Percentiles rank a stretch among this genome's conserved stretches.
phyloP scores from a whole-genome alignment of 2,888 invertebrate genomes.

The Diaphora mendica region DNA sequence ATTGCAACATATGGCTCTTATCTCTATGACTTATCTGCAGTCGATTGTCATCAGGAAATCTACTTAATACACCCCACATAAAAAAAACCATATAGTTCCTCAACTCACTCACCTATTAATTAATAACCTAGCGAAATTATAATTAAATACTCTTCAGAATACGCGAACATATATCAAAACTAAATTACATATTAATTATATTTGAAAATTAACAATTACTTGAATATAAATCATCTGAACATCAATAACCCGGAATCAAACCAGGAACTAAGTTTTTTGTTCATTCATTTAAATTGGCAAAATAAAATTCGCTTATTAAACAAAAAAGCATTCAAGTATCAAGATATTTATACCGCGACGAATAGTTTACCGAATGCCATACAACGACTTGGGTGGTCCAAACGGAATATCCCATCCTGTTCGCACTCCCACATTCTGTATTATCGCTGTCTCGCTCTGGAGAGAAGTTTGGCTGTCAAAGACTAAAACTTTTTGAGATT shows the following conservation, averaged over 20 bases:
- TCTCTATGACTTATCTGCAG: too few species aligned
- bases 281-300: conserved; percentile 34
- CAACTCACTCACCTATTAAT: neutral
- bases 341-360: conserved; percentile 65
- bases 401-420: conserved; percentile 50
- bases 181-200: neutral
- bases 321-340: conserved; percentile 75
- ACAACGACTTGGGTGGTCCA: conserved; percentile 80
- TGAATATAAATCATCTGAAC: conserved; percentile 6
- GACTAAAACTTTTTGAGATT: conserved; percentile 60
- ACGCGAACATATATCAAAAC: neutral
- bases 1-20: too few species aligned
- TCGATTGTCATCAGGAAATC: too few species aligned
- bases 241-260: conserved; percentile 34
- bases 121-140: neutral
- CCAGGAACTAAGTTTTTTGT: conserved; percentile 24
- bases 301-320: conserved; percentile 46
- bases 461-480: conserved; percentile 61
- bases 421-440: conserved; percentile 42
- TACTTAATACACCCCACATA: too few species aligned
- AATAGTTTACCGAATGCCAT: conserved; percentile 73
- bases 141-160: neutral
- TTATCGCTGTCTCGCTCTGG: conserved; percentile 38
- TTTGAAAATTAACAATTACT: neutral
- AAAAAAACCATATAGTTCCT: neutral